phyloP scores from a whole-genome alignment of 2,888 invertebrate genomes.

The Stictocephala bisonia region DNA sequence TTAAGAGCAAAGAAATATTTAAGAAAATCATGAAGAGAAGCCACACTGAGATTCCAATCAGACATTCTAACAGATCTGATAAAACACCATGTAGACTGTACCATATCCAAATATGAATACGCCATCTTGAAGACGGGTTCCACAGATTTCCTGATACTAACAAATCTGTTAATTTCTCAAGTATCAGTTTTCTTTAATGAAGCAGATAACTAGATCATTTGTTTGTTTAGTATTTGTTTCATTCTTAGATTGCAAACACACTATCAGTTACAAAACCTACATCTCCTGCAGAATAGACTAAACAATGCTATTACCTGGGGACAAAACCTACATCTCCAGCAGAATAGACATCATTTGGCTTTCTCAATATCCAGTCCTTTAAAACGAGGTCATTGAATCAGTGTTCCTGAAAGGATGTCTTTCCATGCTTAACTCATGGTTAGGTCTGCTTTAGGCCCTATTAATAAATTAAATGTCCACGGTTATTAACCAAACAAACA shows the following conservation, averaged over 20 bases:
- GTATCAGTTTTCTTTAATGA: not conserved
- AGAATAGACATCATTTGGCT: too few species aligned
- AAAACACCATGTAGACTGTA: not conserved
- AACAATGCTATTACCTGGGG: too few species aligned
- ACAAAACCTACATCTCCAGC: too few species aligned
- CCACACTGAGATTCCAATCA: not conserved
- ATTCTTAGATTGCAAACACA: not conserved
- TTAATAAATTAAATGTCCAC: too few species aligned
- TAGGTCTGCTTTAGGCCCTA: too few species aligned
- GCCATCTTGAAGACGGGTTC: not conserved
- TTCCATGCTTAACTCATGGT: too few species aligned
- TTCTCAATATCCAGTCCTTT: too few species aligned
- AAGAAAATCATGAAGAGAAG: not conserved
- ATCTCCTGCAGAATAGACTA: too few species aligned
- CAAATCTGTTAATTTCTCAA: not conserved
- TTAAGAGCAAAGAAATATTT: not conserved
- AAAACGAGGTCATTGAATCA: too few species aligned
- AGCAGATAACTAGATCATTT: not conserved
- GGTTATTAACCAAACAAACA: too few species aligned
- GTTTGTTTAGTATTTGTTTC: not conserved
- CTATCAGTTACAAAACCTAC: too few species aligned
- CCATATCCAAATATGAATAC: not conserved
- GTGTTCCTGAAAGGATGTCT: too few species aligned
- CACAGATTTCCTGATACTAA: not conserved
- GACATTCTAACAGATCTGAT: not conserved